These are phyloP conservation scores for Xanthorhoe designata DNA, from an alignment of 2,888 invertebrate species.

Conservation along the genomic window DNA sequence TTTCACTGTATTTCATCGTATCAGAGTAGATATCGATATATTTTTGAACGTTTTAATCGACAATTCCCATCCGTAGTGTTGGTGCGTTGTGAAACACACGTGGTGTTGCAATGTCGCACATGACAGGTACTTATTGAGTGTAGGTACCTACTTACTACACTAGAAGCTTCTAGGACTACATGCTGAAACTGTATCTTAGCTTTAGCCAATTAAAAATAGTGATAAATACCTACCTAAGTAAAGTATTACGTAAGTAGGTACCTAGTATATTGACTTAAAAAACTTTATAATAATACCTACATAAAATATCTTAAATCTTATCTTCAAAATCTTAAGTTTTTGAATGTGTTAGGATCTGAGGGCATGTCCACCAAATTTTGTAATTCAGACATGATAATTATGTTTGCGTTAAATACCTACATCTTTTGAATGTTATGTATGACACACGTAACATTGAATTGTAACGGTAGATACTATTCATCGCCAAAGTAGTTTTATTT, in stretches of 20 bases:
- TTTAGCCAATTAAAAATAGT: no score
- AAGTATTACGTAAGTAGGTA: no score
- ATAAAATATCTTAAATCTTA: no score
- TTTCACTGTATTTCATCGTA: not conserved
- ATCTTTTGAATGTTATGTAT: no score
- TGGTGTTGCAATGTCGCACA: conserved; percentile 28
- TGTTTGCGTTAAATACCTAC: no score
- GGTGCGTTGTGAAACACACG: conserved; percentile 32
- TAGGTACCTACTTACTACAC: not conserved
- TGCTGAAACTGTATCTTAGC: not conserved
- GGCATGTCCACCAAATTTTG: no score
- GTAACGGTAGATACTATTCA: not conserved
- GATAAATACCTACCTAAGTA: no score
- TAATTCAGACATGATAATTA: no score
- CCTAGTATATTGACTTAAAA: no score
- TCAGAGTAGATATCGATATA: not conserved
- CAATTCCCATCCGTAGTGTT: conserved; percentile 9
- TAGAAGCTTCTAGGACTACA: not conserved
- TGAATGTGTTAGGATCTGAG: no score
- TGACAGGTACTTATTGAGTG: not conserved
- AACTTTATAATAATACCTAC: no score
- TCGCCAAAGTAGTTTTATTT: not conserved
- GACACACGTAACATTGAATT: not conserved
- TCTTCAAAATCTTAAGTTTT: no score
- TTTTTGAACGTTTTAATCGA: not conserved